Evolutionary conservation across 2,797 vertebrate species (phyloP).

Genomic region (Eleutherodactylus coqui): DNA sequence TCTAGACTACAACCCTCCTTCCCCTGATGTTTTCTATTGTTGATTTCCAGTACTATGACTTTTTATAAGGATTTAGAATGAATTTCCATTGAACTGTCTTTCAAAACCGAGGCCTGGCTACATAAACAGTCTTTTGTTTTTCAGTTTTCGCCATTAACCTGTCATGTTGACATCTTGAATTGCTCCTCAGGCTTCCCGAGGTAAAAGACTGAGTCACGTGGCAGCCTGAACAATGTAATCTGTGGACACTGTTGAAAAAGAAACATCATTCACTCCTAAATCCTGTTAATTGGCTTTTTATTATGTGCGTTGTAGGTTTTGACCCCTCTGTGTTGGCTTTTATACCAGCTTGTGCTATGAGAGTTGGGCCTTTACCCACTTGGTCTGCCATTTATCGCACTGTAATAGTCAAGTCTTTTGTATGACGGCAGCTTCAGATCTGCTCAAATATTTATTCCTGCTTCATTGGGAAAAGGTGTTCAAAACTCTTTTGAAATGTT

Average conservation of each 20-base stretch:
- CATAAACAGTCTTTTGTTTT: not conserved
- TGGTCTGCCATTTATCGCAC: not conserved
- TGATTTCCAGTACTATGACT: too few relatives aligned
- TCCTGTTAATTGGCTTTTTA: slow-evolving; percentile 41
- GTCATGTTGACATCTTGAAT: not conserved
- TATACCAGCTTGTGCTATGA: slow-evolving; percentile 20
- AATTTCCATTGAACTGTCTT: not conserved
- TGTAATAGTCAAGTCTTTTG: slow-evolving; percentile 20
- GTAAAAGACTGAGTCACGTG: not conserved
- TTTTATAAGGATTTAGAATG: too few relatives aligned
- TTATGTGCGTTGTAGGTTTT: slow-evolving; percentile 11
- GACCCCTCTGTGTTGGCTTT: slow-evolving; percentile 33
- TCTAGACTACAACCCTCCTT: too few relatives aligned
- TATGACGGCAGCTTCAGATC: slow-evolving; percentile 13
- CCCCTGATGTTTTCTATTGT: too few relatives aligned
- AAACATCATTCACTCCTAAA: slow-evolving; percentile 46
- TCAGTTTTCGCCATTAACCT: not conserved
- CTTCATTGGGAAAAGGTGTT: slow-evolving; percentile 30
- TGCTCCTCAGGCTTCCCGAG: not conserved
- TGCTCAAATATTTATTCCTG: slow-evolving; percentile 5
- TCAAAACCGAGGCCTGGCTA: not conserved
- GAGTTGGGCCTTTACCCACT: slow-evolving; percentile 12
- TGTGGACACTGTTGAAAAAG: slow-evolving; percentile 25
- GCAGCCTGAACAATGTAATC: slow-evolving; percentile 30
- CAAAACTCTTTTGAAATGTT: slow-evolving; percentile 17